These are phyloP conservation scores for Acanthisitta chloris DNA, from an alignment of 2,113 vertebrate species.

Conservation along the genomic window DNA sequence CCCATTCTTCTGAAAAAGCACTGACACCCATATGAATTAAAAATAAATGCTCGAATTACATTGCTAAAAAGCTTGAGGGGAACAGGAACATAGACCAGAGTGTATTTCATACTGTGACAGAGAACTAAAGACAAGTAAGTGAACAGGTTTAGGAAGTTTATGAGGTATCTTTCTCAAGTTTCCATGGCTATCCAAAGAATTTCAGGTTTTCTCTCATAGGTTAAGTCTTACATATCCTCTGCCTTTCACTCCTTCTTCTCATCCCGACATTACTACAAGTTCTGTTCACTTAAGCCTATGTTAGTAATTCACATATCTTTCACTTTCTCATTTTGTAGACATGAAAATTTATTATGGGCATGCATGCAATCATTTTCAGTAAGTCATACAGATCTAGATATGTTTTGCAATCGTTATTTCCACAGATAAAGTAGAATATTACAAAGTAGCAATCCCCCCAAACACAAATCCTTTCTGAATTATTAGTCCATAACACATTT, in stretches of 20 bases:
- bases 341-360: neutral
- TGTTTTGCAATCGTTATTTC: neutral
- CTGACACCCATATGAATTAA: neutral
- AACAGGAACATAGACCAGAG: neutral
- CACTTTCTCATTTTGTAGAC: neutral
- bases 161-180: neutral
- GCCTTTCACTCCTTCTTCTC: neutral
- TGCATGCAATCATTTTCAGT: neutral
- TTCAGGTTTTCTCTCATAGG: neutral
- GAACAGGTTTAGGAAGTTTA: neutral
- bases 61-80: neutral
- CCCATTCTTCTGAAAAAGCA: neutral
- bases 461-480: neutral
- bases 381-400: neutral
- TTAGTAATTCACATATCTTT: neutral
- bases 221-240: neutral
- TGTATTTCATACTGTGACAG: neutral
- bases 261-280: neutral
- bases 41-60: neutral
- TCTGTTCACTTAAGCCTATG: neutral
- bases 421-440: neutral
- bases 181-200: neutral
- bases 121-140: neutral
- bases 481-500: neutral
- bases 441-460: neutral